Conservation (phyloP, 2,113 vertebrate species). For the Oxyura jamaicensis region DNA sequence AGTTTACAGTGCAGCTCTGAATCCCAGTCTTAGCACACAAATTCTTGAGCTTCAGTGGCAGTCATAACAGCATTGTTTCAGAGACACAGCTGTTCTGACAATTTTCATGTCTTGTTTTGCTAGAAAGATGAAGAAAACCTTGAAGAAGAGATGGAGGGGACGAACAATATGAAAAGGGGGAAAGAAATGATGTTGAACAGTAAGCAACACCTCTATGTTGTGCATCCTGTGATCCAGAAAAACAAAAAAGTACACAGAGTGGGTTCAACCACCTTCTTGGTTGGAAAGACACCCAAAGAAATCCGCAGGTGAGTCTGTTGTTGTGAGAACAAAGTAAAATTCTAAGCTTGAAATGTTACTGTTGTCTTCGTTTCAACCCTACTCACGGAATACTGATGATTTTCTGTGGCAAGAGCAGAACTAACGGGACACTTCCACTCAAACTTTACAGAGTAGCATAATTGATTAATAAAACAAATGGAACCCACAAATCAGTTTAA, state of each 20-base stretch:
- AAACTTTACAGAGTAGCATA: not conserved
- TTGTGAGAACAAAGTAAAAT: not conserved
- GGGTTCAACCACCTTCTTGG: slow-evolving; percentile 77
- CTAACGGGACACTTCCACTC: not conserved
- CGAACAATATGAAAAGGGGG: not conserved
- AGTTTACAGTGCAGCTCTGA: not conserved
- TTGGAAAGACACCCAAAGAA: slow-evolving; percentile 85
- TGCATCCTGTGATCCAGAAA: slow-evolving; percentile 81
- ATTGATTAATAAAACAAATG: not conserved
- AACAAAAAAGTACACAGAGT: slow-evolving; percentile 71
- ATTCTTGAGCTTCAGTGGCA: not conserved
- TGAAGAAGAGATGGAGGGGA: not conserved
- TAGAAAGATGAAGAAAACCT: slow-evolving; percentile 44
- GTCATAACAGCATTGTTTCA: not conserved
- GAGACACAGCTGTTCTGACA: not conserved
- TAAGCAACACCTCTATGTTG: slow-evolving; percentile 18
- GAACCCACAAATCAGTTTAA: not conserved
- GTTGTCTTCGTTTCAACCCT: not conserved
- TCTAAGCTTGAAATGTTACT: not conserved
- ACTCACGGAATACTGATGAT: not conserved
- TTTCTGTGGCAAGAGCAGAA: not conserved
- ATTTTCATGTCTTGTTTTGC: slow-evolving; percentile 13
- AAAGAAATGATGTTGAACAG: not conserved
- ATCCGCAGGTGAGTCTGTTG: slow-evolving; percentile 81
- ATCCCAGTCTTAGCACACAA: not conserved